phyloP scores from a whole-genome alignment of 2,113 vertebrate species.

The Aptenodytes patagonicus region DNA sequence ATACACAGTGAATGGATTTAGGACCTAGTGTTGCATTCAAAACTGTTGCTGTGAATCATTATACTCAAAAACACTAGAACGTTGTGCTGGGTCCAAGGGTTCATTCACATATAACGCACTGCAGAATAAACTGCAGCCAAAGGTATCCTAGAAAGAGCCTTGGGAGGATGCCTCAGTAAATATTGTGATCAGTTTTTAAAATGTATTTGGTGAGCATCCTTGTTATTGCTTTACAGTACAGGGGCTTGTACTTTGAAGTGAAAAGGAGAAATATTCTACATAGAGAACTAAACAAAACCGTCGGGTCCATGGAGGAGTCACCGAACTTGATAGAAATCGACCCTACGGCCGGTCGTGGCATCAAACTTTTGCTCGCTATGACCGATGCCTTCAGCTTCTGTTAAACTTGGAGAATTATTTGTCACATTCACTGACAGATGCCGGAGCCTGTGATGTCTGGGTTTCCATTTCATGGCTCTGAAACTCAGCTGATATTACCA shows the following conservation, averaged over 20 bases:
- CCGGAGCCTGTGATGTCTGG: background rate
- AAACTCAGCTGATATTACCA: background rate
- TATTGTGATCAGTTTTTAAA: background rate
- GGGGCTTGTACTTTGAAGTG: background rate
- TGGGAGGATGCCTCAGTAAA: background rate
- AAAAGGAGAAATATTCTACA: background rate
- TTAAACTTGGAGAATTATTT: background rate
- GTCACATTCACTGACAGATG: background rate
- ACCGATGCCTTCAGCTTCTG: background rate
- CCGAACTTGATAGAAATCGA: background rate
- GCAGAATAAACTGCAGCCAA: background rate
- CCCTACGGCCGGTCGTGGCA: fast-evolving
- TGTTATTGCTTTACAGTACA: background rate
- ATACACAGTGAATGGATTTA: background rate
- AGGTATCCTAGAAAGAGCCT: background rate
- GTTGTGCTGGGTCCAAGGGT: background rate
- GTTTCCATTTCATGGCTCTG: background rate
- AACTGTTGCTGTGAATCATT: background rate
- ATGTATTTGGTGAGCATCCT: background rate
- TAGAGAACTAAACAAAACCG: background rate
- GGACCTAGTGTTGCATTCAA: background rate
- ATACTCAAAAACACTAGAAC: background rate
- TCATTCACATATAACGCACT: background rate
- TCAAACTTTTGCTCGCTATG: background rate
- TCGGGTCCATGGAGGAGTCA: background rate